Evolutionary conservation across 2,888 invertebrate genomes (phyloP).

Genomic region (Trissoscelio sp.): DNA sequence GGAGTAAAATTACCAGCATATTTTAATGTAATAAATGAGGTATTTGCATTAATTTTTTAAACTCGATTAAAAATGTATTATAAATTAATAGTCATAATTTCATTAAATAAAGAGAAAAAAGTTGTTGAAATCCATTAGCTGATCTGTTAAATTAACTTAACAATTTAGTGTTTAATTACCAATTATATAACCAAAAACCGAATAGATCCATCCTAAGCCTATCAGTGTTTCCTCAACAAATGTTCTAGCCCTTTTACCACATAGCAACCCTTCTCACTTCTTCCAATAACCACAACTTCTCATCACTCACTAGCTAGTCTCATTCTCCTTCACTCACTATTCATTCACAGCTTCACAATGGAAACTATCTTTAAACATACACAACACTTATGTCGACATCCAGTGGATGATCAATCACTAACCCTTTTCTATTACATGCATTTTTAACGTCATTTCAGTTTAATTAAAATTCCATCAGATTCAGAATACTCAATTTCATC

Average conservation of each 20-base stretch:
- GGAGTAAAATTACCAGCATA: too few relatives aligned
- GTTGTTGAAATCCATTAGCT: too few relatives aligned
- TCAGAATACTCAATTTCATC: too few relatives aligned
- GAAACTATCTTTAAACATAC: conserved; percentile 5
- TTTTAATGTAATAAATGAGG: too few relatives aligned
- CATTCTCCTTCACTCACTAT: conserved; percentile 33
- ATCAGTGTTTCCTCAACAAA: conserved; percentile 28
- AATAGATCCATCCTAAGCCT: background rate
- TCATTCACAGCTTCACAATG: conserved; percentile 31
- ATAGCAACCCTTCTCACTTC: conserved; percentile 5
- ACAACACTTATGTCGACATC: background rate
- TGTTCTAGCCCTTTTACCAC: conserved; percentile 11
- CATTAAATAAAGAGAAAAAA: too few relatives aligned
- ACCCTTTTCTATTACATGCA: background rate
- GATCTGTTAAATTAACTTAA: too few relatives aligned
- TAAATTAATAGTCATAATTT: too few relatives aligned
- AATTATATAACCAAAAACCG: background rate
- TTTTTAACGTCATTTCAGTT: too few relatives aligned
- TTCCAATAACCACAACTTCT: conserved; percentile 47
- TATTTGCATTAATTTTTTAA: too few relatives aligned
- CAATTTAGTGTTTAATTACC: too few relatives aligned
- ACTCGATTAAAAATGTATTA: too few relatives aligned
- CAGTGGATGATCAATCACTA: conserved; percentile 9
- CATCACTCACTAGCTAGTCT: conserved; percentile 28
- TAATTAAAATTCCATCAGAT: too few relatives aligned